Evolutionary conservation across 2,113 vertebrate species (phyloP).

Genomic region (Tyto alba): DNA sequence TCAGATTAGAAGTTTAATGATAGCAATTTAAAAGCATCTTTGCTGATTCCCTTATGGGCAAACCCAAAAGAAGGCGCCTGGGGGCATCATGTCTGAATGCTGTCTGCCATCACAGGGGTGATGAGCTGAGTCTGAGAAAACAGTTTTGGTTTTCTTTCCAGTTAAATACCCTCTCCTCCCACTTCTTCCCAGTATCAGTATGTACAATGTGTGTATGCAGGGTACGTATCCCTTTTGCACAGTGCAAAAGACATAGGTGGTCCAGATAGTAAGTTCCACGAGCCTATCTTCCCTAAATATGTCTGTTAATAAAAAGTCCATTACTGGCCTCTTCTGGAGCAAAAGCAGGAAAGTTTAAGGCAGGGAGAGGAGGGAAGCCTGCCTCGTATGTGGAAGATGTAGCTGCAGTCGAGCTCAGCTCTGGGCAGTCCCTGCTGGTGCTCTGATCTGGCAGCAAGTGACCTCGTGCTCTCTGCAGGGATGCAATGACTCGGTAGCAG

Average conservation of each 20-base stretch:
- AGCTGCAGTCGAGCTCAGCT: background rate
- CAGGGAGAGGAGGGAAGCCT: background rate
- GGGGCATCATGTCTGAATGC: background rate
- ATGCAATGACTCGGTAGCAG: background rate
- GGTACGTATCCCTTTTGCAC: background rate
- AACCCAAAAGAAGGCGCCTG: background rate
- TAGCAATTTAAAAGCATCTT: background rate
- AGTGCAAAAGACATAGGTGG: background rate
- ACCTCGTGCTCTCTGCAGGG: constrained; percentile 21
- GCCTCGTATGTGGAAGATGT: background rate
- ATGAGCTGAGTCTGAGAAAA: background rate
- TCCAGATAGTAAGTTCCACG: background rate
- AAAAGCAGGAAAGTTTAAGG: background rate
- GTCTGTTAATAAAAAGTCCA: background rate
- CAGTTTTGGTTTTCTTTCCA: background rate
- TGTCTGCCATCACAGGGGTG: background rate
- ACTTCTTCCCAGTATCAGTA: background rate
- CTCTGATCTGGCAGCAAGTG: background rate
- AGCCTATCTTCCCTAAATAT: background rate
- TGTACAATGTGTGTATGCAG: background rate
- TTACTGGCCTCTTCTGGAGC: background rate
- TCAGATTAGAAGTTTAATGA: background rate
- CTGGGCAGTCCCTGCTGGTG: background rate
- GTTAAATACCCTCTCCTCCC: background rate
- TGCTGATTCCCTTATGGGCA: background rate